Evolutionary conservation across 2,797 vertebrate genomes (phyloP), one percentile per base, ranked within the genome.

Genomic region (Intellagama lesueurii): DNA sequence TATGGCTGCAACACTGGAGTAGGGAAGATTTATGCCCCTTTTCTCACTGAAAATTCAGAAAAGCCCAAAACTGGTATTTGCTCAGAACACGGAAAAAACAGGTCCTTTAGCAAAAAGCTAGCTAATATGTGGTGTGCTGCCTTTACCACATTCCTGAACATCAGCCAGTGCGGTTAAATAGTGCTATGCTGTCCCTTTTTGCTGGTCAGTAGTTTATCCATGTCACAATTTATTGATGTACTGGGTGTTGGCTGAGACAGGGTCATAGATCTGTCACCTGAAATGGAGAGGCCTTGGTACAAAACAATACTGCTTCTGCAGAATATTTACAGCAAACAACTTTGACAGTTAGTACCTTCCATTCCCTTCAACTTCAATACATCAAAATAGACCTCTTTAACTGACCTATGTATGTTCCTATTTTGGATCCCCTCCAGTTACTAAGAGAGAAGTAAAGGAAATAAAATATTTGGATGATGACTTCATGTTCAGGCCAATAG

Each of bases 141-240:
- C 26, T 69, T 68, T 78, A 32, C 35, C 70, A 44, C 49, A 70
- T 68, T 85, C 30, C 30, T 86, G 88, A 73, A 40, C 47, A 86
- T n/a, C 68, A 82, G 72, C 32, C 72, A 82, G 60, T 52, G 28
- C 28, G n/a, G 60, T 69, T 52, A 76, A 90, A 82, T 68, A 76
- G 70, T 82, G 78, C 70, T 69, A 82, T 75, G 76, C 56, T n/a
- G 69, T 77, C n/a, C 60, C n/a, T 86, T 86, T 90, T 77, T 81
- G 64, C 84, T 77, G 72, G 79, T 81, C 70, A 76, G 70, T 82
- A 90, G 56, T 90, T 90, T 90, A 82, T 86, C 84, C 70, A 82
- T 81, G 88, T 85, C 84, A 90, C 72, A 70, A 56, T 86, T 75
- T 86, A 90, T 82, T 86, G 88, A 90, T 86, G 79, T 90, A 82